Percentiles rank a stretch among this genome's conserved stretches.
phyloP scores from a whole-genome alignment of 2,888 invertebrate species.

The Drosophila sordidapex region DNA sequence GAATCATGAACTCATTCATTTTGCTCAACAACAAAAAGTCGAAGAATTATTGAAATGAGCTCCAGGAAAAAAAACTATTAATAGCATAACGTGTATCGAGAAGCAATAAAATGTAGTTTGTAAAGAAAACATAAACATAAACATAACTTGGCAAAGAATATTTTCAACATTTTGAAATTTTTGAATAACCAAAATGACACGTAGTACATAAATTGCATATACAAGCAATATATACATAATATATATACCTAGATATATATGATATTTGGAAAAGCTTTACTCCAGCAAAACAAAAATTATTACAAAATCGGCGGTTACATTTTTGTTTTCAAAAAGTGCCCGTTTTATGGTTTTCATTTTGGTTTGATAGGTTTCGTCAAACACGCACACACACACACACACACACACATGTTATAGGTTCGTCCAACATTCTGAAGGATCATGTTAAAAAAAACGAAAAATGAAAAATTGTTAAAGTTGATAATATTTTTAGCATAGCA shows the following conservation, averaged over 20 bases:
- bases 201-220: constrained; percentile 53
- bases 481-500: constrained; percentile 73
- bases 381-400: constrained; percentile 57
- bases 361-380: constrained; percentile 57
- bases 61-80: constrained; percentile 64
- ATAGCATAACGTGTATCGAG: constrained; percentile 84
- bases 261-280: constrained; percentile 70
- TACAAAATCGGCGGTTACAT: constrained; percentile 48
- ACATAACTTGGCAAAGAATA: constrained; percentile 46
- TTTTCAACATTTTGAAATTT: constrained; percentile 64
- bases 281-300: constrained; percentile 35
- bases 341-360: constrained; percentile 60
- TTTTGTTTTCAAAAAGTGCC: constrained; percentile 62
- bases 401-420: constrained; percentile 61
- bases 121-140: constrained; percentile 50
- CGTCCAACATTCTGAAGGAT: constrained; percentile 48
- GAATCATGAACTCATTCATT: constrained; percentile 70
- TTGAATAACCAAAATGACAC: constrained; percentile 35
- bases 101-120: constrained; percentile 85
- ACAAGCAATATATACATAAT: constrained; percentile 40
- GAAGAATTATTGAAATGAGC: constrained; percentile 52
- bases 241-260: constrained; percentile 33
- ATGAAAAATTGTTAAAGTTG: constrained; percentile 73
- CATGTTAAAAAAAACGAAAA: constrained; percentile 52
- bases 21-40: constrained; percentile 74